Conservation (phyloP, 2,113 vertebrate species). For the Myotis davidii region DNA sequence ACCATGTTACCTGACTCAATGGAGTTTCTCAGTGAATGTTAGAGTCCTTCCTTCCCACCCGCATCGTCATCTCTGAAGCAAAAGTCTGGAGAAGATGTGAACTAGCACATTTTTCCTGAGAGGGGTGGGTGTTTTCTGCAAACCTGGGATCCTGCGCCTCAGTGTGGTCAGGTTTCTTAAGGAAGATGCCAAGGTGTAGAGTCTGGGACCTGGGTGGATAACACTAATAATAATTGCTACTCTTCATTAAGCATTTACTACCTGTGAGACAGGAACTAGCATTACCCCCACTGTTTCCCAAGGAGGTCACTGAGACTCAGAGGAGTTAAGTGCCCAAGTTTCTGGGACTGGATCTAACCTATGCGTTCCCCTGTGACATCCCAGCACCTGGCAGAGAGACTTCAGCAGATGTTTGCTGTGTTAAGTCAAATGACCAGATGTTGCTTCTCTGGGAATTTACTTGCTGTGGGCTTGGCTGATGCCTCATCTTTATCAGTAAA, state of each 20-base stretch:
- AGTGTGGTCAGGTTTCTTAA: background rate
- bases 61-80: background rate
- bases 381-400: background rate
- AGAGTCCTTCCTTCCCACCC: no score
- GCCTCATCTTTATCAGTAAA: slow-evolving; percentile 74
- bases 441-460: slow-evolving; percentile 64
- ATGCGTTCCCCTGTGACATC: background rate
- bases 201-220: background rate
- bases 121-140: background rate
- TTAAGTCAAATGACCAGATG: slow-evolving; percentile 57
- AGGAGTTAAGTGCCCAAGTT: background rate
- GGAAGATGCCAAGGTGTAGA: background rate
- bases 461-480: slow-evolving; percentile 10
- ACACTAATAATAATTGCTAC: background rate
- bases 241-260: background rate
- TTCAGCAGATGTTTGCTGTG: slow-evolving; percentile 27
- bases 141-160: background rate
- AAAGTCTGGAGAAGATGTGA: background rate
- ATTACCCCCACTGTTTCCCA: background rate
- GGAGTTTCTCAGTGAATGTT: background rate
- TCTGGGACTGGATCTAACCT: background rate
- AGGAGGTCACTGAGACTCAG: background rate
- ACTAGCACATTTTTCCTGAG: background rate
- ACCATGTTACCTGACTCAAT: background rate
- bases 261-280: background rate